Conservation (phyloP, 2,797 vertebrate species). For the Epinephelus awoara region DNA sequence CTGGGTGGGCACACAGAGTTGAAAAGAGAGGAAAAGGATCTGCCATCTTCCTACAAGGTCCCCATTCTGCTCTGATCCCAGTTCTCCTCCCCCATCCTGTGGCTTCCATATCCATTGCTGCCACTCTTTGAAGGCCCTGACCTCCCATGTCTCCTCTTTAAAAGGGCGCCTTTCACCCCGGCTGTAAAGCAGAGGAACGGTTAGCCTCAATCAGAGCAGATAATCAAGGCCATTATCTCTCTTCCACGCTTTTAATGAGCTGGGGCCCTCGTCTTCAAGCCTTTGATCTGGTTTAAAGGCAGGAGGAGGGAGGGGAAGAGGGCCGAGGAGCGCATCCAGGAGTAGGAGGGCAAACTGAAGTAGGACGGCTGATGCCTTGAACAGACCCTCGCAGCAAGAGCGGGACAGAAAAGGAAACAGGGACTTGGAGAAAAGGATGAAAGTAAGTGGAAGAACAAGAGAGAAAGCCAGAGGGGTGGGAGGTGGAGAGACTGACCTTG, state of each 20-base stretch:
- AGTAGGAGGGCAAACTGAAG: slow-evolving; percentile 33
- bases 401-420: slow-evolving; percentile 14
- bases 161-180: slow-evolving; percentile 55
- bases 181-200: slow-evolving; percentile 57
- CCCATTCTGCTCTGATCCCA: slow-evolving; percentile 47
- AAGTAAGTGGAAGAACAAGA: slow-evolving; percentile 41
- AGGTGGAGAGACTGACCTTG: slow-evolving; percentile 78
- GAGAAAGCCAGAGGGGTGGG: slow-evolving; percentile 11
- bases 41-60: slow-evolving; percentile 56
- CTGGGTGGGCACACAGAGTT: slow-evolving; percentile 32
- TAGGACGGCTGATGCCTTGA: slow-evolving; percentile 49
- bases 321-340: slow-evolving; percentile 40
- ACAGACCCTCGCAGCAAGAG: slow-evolving; percentile 51
- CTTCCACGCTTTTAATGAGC: slow-evolving; percentile 78
- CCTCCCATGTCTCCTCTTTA: slow-evolving; percentile 68
- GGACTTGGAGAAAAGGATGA: slow-evolving; percentile 28
- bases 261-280: slow-evolving; percentile 48
- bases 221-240: slow-evolving; percentile 82
- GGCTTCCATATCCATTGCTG: slow-evolving; percentile 56
- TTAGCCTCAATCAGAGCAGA: slow-evolving; percentile 77
- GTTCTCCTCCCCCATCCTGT: slow-evolving; percentile 30
- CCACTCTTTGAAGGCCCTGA: slow-evolving; percentile 63
- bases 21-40: slow-evolving; percentile 70
- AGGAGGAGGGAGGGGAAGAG: slow-evolving; percentile 26
- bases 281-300: slow-evolving; percentile 71